Base-by-base conservation (phyloP, 2,888 invertebrate genomes). In the Hirtodrosophila confusa region DNA sequence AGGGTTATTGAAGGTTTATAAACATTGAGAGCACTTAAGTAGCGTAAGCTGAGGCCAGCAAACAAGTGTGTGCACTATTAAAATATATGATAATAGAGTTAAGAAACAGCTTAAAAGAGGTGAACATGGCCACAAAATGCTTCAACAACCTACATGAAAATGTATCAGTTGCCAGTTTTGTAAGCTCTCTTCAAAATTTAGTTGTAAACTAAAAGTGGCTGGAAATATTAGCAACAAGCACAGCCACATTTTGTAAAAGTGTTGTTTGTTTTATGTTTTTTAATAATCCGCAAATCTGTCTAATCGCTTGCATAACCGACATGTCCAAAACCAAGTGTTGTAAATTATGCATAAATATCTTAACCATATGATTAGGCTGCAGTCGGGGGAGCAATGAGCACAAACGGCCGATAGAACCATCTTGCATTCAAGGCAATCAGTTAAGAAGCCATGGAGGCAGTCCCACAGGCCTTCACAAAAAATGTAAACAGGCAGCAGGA, bases 291-390 rank as follows among this genome's bases (percentile, higher is more conserved):
- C 3, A 37, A 56, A 44, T 45, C 45, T 40, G 29, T 41, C 0
- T 45, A 23, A 1, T 57, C n/a, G 35, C 54, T 49, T 39, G 56
- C 56, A 43, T 33, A 36, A 68, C 10, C 37, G 31, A 61, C 31
- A 11, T 36, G 41, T 39, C 24, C 8, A 11, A 31, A 17, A 35
- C 49, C 48, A 47, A 62, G 50, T 75, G 43, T 39, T 49, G 49
- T 37, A 56, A 72, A 58, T 54, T 51, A 51, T 67, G 67, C 57
- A 67, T 53, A 62, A 51, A 76, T 62, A 62, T 41, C 58, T 62
- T 31, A 41, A 41, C 45, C 40, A 53, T 53, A 73, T 58, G 54
- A 71, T 51, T 58, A 41, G 41, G 33, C 35, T 60, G 3, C 24
- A 40, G 69, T 57, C 40, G 48, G 9, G 44, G 50, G 69, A 51